Percentiles rank a stretch among this genome's conserved stretches.
Evolutionary conservation across 2,888 invertebrate species (phyloP).

Genomic region (Chrysomela aeneicollis): DNA sequence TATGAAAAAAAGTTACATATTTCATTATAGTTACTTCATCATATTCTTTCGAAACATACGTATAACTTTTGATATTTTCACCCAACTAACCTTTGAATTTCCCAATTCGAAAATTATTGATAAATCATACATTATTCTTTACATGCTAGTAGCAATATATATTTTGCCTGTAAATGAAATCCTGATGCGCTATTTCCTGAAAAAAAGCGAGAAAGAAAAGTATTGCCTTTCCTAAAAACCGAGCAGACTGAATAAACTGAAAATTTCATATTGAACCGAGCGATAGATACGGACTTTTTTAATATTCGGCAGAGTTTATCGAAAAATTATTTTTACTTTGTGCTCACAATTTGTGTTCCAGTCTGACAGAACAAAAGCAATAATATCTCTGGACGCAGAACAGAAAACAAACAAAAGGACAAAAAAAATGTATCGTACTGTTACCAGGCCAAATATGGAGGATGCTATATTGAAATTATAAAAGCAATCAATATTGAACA

Average conservation of each 20-base stretch:
- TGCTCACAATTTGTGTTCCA: slow-evolving; percentile 28
- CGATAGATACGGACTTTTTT: slow-evolving; percentile 35
- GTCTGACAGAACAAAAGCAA: slow-evolving; percentile 31
- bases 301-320: slow-evolving; percentile 37
- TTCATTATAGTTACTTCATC: too few relatives aligned
- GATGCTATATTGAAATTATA: slow-evolving; percentile 33
- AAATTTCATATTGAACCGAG: slow-evolving; percentile 30
- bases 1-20: slow-evolving; percentile 10
- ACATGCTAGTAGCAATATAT: slow-evolving; percentile 2
- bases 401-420: slow-evolving; percentile 16
- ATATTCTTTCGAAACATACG: background rate
- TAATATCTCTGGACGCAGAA: slow-evolving; percentile 27
- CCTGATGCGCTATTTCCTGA: slow-evolving; percentile 10
- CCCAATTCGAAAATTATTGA: too few relatives aligned
- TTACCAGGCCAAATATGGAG: slow-evolving; percentile 22
- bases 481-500: slow-evolving; percentile 34
- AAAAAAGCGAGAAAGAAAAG: background rate
- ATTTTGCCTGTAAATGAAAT: background rate
- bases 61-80: too few relatives aligned
- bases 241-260: slow-evolving; percentile 19
- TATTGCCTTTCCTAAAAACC: slow-evolving; percentile 10
- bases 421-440: slow-evolving; percentile 10
- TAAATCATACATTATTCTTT: too few relatives aligned
- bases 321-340: slow-evolving; percentile 36
- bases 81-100: too few relatives aligned